Evolutionary conservation across 2,888 invertebrate species (phyloP), one percentile per base, ranked within the genome.

Genomic region (Busseola fusca): DNA sequence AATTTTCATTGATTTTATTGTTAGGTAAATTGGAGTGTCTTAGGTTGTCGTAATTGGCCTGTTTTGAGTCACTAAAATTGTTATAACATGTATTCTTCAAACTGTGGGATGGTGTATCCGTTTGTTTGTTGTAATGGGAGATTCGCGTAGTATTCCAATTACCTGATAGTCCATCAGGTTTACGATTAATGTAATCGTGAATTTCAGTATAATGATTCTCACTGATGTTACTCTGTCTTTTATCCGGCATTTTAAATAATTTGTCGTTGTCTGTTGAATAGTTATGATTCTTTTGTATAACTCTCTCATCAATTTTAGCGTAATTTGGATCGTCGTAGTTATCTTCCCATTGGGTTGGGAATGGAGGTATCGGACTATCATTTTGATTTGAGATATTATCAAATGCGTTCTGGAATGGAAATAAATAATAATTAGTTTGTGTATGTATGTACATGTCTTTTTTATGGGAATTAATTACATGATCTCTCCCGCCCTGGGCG

Each of bases 191-290:
- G 21, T 63, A 21, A n/a, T 78, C 78, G 16, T 78, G 65, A 27
- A 78, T 78, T 80, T 78, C 78, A 56, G 48, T 66, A 25, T 78
- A 78, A 56, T 58, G 42, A 25, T 63, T 50, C n/a, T 78, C 81
- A 16, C 62, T 80, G 1, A 1, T 63, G 2, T 75, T 63, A 63
- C 76, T 78, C 5, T 63, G 62, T n/a, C 69, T 54, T 12, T 63
- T 50, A 25, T 37, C 4, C 1, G 60, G n/a, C 14, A 14, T 34
- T 3, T 4, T 59, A 30, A 37, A 7, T 2, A 52, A 30, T 25
- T 25, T 67, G 3, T 37, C 57, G 0, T 40, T 54, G 14, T 12
- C 30, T 12, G 21, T 21, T 3, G 30, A 4, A n/a, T 63, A 63
- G 16, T 25, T 42, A 12, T 21, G 50, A 16, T 70, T 76, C 3